These are phyloP conservation scores for Columba livia DNA, from an alignment of 2,113 vertebrate species.

Conservation along the genomic window DNA sequence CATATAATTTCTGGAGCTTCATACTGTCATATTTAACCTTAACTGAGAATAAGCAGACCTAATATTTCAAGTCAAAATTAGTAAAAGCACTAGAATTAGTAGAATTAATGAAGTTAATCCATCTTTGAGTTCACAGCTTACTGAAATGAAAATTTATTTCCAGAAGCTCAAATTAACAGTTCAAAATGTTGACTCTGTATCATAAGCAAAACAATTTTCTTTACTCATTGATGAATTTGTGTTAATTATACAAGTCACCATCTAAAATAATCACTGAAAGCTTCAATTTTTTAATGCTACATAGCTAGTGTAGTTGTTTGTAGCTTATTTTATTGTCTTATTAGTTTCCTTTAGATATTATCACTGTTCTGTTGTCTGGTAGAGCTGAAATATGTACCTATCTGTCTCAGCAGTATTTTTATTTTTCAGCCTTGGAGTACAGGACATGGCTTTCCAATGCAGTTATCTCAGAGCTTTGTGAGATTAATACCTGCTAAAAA, in stretches of 20 bases:
- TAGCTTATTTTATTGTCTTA: not conserved
- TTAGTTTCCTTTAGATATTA: not conserved
- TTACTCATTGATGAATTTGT: not conserved
- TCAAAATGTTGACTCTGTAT: not conserved
- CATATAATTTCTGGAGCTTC: not conserved
- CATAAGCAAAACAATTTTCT: not conserved
- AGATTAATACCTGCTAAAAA: not conserved
- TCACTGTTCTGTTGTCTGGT: not conserved
- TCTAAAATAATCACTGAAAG: not conserved
- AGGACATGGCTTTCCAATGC: not conserved
- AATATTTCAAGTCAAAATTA: not conserved
- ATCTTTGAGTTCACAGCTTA: not conserved
- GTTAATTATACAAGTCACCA: not conserved
- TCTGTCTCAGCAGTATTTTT: not conserved
- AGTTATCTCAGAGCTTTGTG: not conserved
- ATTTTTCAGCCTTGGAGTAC: not conserved
- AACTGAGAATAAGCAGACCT: not conserved
- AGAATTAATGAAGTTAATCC: not conserved
- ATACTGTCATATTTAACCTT: not conserved
- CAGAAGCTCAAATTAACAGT: not conserved
- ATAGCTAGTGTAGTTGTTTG: not conserved
- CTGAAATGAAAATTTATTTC: not conserved
- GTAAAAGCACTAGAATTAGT: not conserved
- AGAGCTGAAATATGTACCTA: not conserved
- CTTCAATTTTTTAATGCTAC: not conserved